phyloP scores from a whole-genome alignment of 2,113 vertebrate genomes.

The Laterallus jamaicensis region DNA sequence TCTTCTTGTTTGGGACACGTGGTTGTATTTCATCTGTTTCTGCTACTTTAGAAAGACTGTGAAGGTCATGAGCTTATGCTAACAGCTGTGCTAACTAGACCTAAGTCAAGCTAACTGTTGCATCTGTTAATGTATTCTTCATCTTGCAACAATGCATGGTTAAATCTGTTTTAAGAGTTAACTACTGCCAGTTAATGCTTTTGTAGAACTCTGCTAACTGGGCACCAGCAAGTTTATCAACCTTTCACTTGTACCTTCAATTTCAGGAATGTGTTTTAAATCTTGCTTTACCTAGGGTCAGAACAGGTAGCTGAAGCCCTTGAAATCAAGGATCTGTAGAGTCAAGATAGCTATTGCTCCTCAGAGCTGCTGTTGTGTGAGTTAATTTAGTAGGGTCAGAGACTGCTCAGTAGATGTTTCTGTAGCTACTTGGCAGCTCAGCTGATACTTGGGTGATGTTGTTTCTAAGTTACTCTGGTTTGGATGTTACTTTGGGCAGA shows the following conservation, averaged over 20 bases:
- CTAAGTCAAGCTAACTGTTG: not conserved
- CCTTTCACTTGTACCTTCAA: slow-evolving; percentile 17
- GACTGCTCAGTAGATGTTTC: not conserved
- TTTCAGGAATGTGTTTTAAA: not conserved
- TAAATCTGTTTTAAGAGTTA: not conserved
- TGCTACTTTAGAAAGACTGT: not conserved
- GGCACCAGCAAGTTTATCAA: slow-evolving; percentile 13
- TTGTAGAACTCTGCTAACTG: not conserved
- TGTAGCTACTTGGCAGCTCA: not conserved
- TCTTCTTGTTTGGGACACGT: not conserved
- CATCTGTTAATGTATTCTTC: not conserved
- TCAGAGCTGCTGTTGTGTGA: not conserved
- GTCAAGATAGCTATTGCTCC: not conserved
- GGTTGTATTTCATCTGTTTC: not conserved
- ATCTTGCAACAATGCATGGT: not conserved
- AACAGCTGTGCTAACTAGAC: not conserved
- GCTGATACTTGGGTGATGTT: not conserved
- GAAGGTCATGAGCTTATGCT: not conserved
- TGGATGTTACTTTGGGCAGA: not conserved
- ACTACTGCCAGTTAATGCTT: not conserved
- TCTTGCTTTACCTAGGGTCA: not conserved
- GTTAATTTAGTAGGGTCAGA: not conserved
- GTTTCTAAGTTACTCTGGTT: not conserved
- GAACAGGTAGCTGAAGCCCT: not conserved
- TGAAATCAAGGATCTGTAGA: not conserved